Evolutionary conservation across 2,113 vertebrate species (phyloP).

Genomic region (Synodontis membranacea): DNA sequence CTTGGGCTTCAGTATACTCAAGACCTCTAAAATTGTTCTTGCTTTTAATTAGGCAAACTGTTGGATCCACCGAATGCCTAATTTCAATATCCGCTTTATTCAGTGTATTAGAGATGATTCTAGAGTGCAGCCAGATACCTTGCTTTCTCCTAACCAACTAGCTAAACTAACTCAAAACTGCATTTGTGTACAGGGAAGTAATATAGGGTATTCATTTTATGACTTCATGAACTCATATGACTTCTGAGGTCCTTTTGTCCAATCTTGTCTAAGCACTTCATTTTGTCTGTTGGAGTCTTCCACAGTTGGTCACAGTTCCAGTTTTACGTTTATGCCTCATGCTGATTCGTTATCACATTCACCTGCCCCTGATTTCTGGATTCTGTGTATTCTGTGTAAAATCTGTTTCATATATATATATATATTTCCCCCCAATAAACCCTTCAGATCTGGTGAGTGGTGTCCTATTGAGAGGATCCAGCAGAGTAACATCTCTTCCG

Average conservation of each 20-base stretch:
- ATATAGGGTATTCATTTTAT: not conserved
- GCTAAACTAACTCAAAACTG: not conserved
- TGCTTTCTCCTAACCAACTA: not conserved
- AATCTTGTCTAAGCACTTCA: not conserved
- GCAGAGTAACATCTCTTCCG: not conserved
- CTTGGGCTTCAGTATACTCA: not conserved
- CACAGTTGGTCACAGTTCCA: not conserved
- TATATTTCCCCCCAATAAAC: too few relatives aligned
- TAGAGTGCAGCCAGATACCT: not conserved
- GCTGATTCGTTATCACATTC: not conserved
- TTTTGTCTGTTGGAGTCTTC: not conserved
- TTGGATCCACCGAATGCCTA: not conserved
- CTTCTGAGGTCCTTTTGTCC: not conserved
- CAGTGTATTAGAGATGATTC: not conserved
- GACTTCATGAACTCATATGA: not conserved
- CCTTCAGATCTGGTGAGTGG: not conserved
- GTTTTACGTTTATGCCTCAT: not conserved
- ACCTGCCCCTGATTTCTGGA: not conserved
- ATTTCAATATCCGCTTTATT: not conserved
- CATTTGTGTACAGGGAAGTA: not conserved
- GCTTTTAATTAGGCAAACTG: not conserved
- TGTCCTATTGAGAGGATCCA: not conserved
- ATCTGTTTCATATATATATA: not conserved
- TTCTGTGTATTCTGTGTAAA: not conserved
- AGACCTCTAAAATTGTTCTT: not conserved